Conservation (phyloP, 2,113 vertebrate species). For the Syngnathoides biaculeatus region DNA sequence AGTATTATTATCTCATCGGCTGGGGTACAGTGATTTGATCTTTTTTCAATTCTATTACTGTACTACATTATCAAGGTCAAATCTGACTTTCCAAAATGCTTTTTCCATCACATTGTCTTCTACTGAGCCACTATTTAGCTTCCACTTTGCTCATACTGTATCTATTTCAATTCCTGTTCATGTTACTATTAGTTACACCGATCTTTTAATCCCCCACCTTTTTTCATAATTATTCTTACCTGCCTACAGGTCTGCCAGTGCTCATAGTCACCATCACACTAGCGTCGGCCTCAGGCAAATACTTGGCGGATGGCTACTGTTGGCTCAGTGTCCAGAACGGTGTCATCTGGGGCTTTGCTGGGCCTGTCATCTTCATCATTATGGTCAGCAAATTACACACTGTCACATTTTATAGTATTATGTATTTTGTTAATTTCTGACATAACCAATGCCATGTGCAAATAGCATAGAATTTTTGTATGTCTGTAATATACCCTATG, state of each 20-base stretch:
- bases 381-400: conserved; percentile 59
- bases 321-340: conserved; percentile 79
- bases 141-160: neutral
- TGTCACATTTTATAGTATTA: neutral
- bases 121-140: neutral
- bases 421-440: neutral
- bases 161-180: neutral
- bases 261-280: conserved; percentile 77
- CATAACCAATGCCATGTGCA: neutral
- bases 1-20: conserved; percentile 81
- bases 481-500: too few relatives aligned
- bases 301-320: conserved; percentile 73
- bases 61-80: neutral
- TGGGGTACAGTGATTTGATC: conserved; percentile 68
- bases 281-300: conserved; percentile 73
- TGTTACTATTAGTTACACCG: neutral
- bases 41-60: neutral
- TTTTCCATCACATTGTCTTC: neutral
- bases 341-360: conserved; percentile 77
- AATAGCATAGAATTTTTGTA: neutral
- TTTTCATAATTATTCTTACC: neutral
- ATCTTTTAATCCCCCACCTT: neutral
- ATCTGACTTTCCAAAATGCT: neutral
- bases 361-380: conserved; percentile 79
- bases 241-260: conserved; percentile 70